A percentile compares a stretch with the other conserved stretches of the same genome.
Evolutionary conservation across 1,140 invertebrate genomes (phyloP).

Genomic region (Penaeus indicus): DNA sequence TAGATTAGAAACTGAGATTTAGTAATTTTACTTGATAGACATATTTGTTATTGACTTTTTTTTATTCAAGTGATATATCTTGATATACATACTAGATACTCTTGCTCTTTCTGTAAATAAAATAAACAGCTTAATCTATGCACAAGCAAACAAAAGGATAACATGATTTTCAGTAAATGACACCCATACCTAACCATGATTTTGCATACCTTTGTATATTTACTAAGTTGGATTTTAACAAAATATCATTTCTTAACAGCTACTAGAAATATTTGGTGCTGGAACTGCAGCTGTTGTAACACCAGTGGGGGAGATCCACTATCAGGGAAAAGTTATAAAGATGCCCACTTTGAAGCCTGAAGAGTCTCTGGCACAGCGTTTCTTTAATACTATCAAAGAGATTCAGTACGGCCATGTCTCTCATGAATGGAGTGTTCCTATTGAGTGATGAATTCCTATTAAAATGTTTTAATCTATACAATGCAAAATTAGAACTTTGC

Average conservation of each 20-base stretch:
- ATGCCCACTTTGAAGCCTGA: slow-evolving; percentile 83
- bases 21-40: not conserved
- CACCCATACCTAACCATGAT: not conserved
- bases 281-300: slow-evolving; percentile 95
- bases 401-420: slow-evolving; percentile 88
- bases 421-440: slow-evolving; percentile 80
- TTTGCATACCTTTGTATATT: not conserved
- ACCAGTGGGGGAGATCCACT: slow-evolving; percentile 87
- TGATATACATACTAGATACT: not conserved
- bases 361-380: slow-evolving; percentile 71
- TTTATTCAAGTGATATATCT: not conserved
- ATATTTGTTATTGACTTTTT: not conserved
- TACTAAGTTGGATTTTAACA: not conserved
- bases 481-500: not conserved
- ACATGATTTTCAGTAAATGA: not conserved
- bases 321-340: slow-evolving; percentile 76
- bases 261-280: slow-evolving; percentile 93
- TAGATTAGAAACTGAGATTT: not conserved
- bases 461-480: not conserved
- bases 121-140: too few relatives aligned
- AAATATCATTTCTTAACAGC: slow-evolving; percentile 73
- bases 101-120: too few relatives aligned
- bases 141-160: too few relatives aligned
- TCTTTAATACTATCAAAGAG: slow-evolving; percentile 81
- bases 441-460: slow-evolving; percentile 67